These are phyloP conservation scores for Phoeniculus purpureus DNA, from an alignment of 2,797 vertebrate genomes.

Conservation along the genomic window DNA sequence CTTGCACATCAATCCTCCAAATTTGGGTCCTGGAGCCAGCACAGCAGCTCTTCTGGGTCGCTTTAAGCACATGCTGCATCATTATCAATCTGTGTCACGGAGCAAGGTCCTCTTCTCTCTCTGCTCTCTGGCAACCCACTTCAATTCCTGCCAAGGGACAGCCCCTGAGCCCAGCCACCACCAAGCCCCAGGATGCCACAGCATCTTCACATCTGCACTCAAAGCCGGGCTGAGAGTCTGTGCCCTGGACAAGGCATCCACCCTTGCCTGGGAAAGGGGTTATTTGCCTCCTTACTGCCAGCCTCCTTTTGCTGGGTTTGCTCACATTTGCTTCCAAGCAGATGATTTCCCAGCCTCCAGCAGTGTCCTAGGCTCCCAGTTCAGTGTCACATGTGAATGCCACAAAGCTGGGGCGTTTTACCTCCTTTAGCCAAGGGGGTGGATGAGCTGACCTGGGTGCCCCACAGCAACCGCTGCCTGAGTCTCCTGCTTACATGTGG, in stretches of 20 bases:
- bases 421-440: neutral
- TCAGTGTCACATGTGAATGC: neutral
- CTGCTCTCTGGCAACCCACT: neutral
- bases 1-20: neutral
- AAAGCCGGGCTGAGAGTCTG: neutral
- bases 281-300: neutral
- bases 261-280: neutral
- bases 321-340: neutral
- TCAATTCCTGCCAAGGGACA: neutral
- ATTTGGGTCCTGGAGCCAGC: neutral
- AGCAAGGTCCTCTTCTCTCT: neutral
- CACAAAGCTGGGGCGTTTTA: neutral
- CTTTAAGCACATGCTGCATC: neutral
- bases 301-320: neutral
- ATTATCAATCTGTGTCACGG: too few relatives aligned
- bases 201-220: neutral
- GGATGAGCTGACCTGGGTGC: neutral
- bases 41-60: neutral
- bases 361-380: neutral
- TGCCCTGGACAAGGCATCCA: neutral
- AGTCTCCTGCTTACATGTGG: rapidly evolving
- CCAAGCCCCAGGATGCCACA: neutral
- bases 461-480: neutral
- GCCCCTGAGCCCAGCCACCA: neutral
- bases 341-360: neutral